Evolutionary conservation across 2,797 vertebrate genomes (phyloP).

Genomic region (Benthosema pterotum): DNA sequence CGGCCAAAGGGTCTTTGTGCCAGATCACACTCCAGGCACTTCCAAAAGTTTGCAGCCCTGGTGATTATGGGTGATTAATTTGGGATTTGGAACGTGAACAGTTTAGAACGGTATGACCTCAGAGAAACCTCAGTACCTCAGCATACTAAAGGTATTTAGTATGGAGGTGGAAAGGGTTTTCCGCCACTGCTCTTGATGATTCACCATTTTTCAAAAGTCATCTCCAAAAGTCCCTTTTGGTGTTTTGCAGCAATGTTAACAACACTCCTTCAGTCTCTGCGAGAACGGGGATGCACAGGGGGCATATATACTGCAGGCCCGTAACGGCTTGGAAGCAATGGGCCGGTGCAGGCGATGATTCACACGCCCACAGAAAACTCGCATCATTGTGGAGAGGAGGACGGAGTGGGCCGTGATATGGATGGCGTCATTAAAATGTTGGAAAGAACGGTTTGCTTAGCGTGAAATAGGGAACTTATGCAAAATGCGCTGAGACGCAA

Average conservation of each 20-base stretch:
- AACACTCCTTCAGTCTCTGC: slow-evolving; percentile 34
- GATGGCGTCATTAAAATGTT: slow-evolving; percentile 43
- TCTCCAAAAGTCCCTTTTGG: slow-evolving; percentile 9
- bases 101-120: no score
- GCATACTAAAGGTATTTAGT: neutral
- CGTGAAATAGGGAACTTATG: slow-evolving; percentile 17
- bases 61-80: no score
- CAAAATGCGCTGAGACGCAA: neutral
- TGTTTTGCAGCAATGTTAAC: slow-evolving; percentile 49
- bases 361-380: slow-evolving; percentile 43
- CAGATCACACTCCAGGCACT: no score
- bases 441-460: slow-evolving; percentile 24
- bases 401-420: slow-evolving; percentile 30
- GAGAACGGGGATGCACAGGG: slow-evolving; percentile 28
- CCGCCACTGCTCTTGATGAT: slow-evolving; percentile 15
- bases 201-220: slow-evolving; percentile 14
- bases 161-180: neutral
- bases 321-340: slow-evolving; percentile 60
- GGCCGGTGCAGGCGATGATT: slow-evolving; percentile 55
- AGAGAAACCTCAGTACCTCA: no score
- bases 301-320: slow-evolving; percentile 30
- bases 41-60: no score
- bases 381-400: slow-evolving; percentile 38
- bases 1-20: no score
- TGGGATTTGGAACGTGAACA: no score